Conservation (phyloP, 2,888 invertebrate species). For the Eledone cirrhosa region DNA sequence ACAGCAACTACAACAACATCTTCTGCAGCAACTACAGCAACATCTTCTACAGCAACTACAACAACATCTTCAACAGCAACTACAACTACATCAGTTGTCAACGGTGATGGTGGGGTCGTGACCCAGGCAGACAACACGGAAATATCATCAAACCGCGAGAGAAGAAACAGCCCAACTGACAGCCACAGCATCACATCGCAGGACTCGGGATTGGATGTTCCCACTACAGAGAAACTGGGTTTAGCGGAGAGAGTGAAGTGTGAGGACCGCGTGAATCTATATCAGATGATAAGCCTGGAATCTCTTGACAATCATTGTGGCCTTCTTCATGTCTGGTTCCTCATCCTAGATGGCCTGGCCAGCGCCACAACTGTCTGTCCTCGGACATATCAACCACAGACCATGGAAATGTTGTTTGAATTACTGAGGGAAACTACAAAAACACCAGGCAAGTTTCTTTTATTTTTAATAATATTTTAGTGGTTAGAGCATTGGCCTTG, state of each 20-base stretch:
- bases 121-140: not conserved
- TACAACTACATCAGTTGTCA: too few species aligned
- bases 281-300: slow-evolving; percentile 40
- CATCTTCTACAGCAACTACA: too few species aligned
- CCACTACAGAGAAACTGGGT: not conserved
- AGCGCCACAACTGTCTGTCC: slow-evolving; percentile 76
- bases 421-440: slow-evolving; percentile 80
- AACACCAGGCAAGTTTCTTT: slow-evolving; percentile 72
- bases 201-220: slow-evolving; percentile 27
- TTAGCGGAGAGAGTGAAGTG: not conserved
- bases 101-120: not conserved
- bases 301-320: slow-evolving; percentile 67
- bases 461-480: too few species aligned
- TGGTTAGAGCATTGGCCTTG: too few species aligned
- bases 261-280: not conserved
- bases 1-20: too few species aligned
- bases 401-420: slow-evolving; percentile 87
- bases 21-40: too few species aligned
- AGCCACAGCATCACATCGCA: slow-evolving; percentile 18
- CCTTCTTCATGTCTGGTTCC: slow-evolving; percentile 87
- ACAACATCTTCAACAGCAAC: too few species aligned
- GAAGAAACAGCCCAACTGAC: not conserved
- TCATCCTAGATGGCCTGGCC: slow-evolving; percentile 81
- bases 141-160: not conserved
- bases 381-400: slow-evolving; percentile 81